Conservation (phyloP, 2,113 vertebrate species). For the Cricetomys ansorgei region DNA sequence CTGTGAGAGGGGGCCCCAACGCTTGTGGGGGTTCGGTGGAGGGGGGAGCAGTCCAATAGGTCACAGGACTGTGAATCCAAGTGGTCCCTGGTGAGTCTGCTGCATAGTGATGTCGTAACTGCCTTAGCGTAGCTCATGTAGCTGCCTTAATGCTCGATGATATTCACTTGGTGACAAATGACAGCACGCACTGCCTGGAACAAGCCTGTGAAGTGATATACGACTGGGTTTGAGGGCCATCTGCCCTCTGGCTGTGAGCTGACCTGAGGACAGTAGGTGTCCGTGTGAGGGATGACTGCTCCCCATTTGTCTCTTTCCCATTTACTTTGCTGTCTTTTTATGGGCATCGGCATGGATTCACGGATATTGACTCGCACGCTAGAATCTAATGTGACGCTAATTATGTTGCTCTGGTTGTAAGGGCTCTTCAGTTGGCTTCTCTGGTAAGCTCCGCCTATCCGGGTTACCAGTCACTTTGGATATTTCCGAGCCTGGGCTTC, state of each 20-base stretch:
- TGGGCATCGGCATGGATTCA: background rate
- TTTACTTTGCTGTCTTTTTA: background rate
- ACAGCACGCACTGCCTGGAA: background rate
- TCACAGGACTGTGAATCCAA: background rate
- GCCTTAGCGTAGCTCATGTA: too few species aligned
- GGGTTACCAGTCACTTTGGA: background rate
- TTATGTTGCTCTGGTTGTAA: background rate
- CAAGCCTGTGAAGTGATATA: background rate
- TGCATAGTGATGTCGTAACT: background rate
- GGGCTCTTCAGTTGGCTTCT: background rate
- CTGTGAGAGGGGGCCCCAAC: background rate
- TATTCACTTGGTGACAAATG: background rate
- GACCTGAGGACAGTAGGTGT: background rate
- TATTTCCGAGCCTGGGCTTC: background rate
- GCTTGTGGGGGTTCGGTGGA: fast-evolving
- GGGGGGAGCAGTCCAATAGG: background rate
- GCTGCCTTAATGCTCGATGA: background rate
- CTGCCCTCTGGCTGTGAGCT: background rate
- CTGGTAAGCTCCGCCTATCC: background rate
- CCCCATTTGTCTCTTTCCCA: background rate
- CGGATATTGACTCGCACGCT: background rate
- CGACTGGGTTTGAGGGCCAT: background rate
- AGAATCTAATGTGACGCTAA: background rate
- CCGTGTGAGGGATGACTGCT: background rate
- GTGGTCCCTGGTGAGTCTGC: background rate